Evolutionary conservation across 2,888 invertebrate species (phyloP).

Genomic region (Altica lythri): DNA sequence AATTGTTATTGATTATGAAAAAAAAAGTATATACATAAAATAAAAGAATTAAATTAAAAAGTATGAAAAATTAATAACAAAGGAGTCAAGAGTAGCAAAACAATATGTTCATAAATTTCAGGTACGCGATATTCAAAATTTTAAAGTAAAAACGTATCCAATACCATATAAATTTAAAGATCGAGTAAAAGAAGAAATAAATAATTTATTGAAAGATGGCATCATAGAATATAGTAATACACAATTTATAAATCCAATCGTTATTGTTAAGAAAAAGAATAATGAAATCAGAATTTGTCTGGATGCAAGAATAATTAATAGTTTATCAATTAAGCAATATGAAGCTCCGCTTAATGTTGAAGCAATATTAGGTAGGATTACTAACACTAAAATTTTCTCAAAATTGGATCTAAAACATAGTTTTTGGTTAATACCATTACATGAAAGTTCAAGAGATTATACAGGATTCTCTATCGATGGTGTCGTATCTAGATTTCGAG

Average conservation of each 20-base stretch:
- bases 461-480: slow-evolving; percentile 38
- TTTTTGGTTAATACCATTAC: slow-evolving; percentile 9
- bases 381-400: background rate
- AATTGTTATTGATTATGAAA: too few species aligned
- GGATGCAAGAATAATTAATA: slow-evolving; percentile 3
- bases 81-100: background rate
- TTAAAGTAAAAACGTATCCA: slow-evolving; percentile 3
- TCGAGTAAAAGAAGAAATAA: background rate
- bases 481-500: slow-evolving; percentile 39
- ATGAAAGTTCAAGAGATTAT: background rate
- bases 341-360: slow-evolving; percentile 7
- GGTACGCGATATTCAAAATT: slow-evolving; percentile 5
- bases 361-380: slow-evolving; percentile 1
- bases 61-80: background rate
- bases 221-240: background rate
- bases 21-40: background rate
- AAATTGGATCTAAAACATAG: slow-evolving; percentile 12
- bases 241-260: slow-evolving; percentile 2
- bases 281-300: background rate
- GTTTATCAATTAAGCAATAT: slow-evolving; percentile 3
- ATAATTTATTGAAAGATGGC: background rate
- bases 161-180: background rate
- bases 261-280: background rate
- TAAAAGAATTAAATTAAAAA: background rate
- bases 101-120: background rate